phyloP scores from a whole-genome alignment of 2,888 invertebrate genomes.

The Lymantria monacha region DNA sequence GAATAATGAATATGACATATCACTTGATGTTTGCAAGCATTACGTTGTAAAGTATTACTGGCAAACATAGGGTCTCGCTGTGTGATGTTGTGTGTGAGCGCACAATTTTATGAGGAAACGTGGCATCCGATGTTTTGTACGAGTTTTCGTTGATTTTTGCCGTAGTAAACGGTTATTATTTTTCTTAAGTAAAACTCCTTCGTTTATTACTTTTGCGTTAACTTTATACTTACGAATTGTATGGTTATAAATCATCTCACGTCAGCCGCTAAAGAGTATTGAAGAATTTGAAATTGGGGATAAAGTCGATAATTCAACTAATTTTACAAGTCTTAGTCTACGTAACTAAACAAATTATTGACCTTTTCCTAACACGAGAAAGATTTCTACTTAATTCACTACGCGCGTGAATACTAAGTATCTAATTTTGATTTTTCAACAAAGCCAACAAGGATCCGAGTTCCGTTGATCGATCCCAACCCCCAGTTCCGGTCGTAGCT shows the following conservation, averaged over 20 bases:
- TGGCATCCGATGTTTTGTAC: constrained; percentile 45
- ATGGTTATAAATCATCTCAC: background rate
- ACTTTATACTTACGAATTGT: background rate
- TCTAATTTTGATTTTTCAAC: constrained; percentile 77
- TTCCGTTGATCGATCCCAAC: constrained; percentile 70
- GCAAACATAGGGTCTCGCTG: constrained; percentile 62
- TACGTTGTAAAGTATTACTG: constrained; percentile 60
- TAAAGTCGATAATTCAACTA: constrained; percentile 4
- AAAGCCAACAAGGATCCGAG: constrained; percentile 66
- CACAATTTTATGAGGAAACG: constrained; percentile 56
- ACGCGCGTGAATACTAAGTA: constrained; percentile 72
- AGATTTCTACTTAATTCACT: constrained; percentile 39
- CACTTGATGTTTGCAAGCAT: constrained; percentile 42
- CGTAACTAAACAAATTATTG: constrained; percentile 12
- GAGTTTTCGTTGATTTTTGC: constrained; percentile 36
- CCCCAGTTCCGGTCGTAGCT: constrained; percentile 74
- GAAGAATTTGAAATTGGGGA: background rate
- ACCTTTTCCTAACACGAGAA: constrained; percentile 37
- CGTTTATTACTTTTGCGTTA: constrained; percentile 5
- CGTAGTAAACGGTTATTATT: constrained; percentile 29
- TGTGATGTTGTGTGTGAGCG: constrained; percentile 60
- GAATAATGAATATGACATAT: constrained; percentile 34
- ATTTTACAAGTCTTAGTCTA: constrained; percentile 10
- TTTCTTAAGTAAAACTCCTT: constrained; percentile 22
- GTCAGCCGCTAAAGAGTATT: background rate